Conservation (phyloP, 2,888 invertebrate species). For the Gymnosoma rotundatum region DNA sequence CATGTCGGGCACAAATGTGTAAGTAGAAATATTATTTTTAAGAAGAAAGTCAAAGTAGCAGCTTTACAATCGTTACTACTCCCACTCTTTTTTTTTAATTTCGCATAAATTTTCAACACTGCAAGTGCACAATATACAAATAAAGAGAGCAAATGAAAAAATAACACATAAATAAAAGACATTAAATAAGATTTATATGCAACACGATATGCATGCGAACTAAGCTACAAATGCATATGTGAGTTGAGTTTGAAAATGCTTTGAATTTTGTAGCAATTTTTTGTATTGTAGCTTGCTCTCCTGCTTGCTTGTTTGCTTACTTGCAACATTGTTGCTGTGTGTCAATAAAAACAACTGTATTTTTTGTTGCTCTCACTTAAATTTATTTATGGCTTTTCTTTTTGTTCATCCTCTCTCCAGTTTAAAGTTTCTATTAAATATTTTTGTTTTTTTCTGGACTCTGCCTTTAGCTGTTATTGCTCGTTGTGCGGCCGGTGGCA, state of each 20-base stretch:
- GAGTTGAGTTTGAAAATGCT: conserved; percentile 33
- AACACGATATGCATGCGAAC: conserved; percentile 68
- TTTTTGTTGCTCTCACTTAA: conserved; percentile 3
- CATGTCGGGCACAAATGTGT: conserved; percentile 90
- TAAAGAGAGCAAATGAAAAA: conserved; percentile 14
- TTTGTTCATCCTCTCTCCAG: neutral
- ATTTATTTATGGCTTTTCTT: conserved; percentile 18
- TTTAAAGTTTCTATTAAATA: neutral
- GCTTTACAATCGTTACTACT: neutral
- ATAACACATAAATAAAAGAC: conserved; percentile 68
- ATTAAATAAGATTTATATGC: conserved; percentile 70
- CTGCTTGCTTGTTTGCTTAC: neutral
- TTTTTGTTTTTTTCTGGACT: conserved; percentile 5
- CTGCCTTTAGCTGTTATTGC: conserved; percentile 78
- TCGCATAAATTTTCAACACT: conserved; percentile 17
- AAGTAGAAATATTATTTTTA: conserved; percentile 79
- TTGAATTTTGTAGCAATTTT: conserved; percentile 11
- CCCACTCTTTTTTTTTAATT: neutral
- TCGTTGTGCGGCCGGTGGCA: conserved; percentile 85
- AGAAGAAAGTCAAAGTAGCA: conserved; percentile 1
- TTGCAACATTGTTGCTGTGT: conserved; percentile 43
- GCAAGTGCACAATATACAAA: conserved; percentile 47
- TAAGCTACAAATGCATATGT: conserved; percentile 55
- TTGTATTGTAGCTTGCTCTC: neutral
- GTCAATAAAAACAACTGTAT: conserved; percentile 46